Evolutionary conservation across 2,888 invertebrate genomes (phyloP), one percentile per base, ranked within the genome.

Genomic region (Rhagonycha lutea): DNA sequence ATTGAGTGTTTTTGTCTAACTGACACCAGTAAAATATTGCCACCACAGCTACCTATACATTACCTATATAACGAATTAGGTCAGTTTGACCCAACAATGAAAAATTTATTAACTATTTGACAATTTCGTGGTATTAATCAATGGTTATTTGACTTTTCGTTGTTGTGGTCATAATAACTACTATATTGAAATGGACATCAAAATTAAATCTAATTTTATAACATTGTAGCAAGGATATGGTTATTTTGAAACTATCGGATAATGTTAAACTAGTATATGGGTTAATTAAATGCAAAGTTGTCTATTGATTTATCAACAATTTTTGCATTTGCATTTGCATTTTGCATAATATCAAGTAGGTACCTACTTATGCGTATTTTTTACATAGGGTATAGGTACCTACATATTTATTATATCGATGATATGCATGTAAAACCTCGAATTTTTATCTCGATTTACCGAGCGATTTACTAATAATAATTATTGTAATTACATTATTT

Each of bases 41-140:
- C 47, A 47, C 47, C 47, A 8, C 47, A 47, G 47, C 47, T 8
- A 47, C 47, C 47, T 47, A 47, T n/a, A 47, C 47, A 47, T 47
- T 47, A n/a, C 47, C 47, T 47, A 47, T n/a, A 5, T 47, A 47
- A 47, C n/a, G n/a, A 47, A 70, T 72, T 76, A 73, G 70, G 24
- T 70, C 47, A 67, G 69, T 63, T 65, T 72, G 65, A 72, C 72
- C 60, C 24, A 69, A 65, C 62, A 65, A 72, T 72, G 72, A 26
- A 72, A 72, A 62, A 75, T 75, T 72, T 75, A 72, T 71, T 68
- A 75, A 72, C 71, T 32, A 60, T 71, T 67, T 32, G 72, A 68
- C 70, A 74, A 70, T 69, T 74, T 60, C 47, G 71, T 74, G n/a
- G 47, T n/a, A n/a, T 47, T 47, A 47, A 47, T 47, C 47, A 47